These are phyloP conservation scores for Neria commutata DNA, from an alignment of 2,888 invertebrate genomes.

Conservation along the genomic window DNA sequence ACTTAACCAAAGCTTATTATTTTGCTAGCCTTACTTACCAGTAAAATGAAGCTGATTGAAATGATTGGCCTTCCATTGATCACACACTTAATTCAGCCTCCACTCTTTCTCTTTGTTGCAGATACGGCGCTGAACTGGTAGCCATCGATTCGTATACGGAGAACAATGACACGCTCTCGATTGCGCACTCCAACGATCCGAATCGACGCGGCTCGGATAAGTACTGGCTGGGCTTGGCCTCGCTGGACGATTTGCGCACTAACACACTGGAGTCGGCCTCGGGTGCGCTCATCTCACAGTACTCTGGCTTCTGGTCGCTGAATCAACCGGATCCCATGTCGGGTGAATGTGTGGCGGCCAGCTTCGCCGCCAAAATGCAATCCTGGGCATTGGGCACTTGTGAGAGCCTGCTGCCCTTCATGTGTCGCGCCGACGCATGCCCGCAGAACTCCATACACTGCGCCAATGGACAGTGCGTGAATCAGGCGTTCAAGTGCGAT, in stretches of 20 bases:
- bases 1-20: too few species aligned
- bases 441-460: slow-evolving; percentile 90
- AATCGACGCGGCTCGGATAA: slow-evolving; percentile 73
- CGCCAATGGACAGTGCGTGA: slow-evolving; percentile 90
- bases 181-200: slow-evolving; percentile 71
- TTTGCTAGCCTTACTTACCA: too few species aligned
- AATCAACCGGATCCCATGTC: slow-evolving; percentile 85
- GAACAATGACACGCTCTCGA: slow-evolving; percentile 86
- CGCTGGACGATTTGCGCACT: slow-evolving; percentile 88
- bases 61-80: too few species aligned
- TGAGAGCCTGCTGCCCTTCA: slow-evolving; percentile 91
- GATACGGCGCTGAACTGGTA: slow-evolving; percentile 94
- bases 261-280: slow-evolving; percentile 95
- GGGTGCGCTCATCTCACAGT: slow-evolving; percentile 87
- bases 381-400: slow-evolving; percentile 95
- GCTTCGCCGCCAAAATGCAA: slow-evolving; percentile 69
- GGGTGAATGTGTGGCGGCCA: slow-evolving; percentile 90
- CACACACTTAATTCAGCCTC: too few species aligned
- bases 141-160: slow-evolving; percentile 88
- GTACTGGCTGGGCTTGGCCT: slow-evolving; percentile 90
- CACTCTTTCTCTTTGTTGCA: too few species aligned
- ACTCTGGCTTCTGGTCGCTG: slow-evolving; percentile 92
- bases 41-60: too few species aligned
- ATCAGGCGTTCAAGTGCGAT: slow-evolving; percentile 89
- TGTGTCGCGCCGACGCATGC: slow-evolving; percentile 90